Percentiles rank a stretch among this genome's conserved stretches.
These are phyloP conservation scores for Aphidius colemani DNA, from an alignment of 2,888 invertebrate genomes.

Conservation along the genomic window DNA sequence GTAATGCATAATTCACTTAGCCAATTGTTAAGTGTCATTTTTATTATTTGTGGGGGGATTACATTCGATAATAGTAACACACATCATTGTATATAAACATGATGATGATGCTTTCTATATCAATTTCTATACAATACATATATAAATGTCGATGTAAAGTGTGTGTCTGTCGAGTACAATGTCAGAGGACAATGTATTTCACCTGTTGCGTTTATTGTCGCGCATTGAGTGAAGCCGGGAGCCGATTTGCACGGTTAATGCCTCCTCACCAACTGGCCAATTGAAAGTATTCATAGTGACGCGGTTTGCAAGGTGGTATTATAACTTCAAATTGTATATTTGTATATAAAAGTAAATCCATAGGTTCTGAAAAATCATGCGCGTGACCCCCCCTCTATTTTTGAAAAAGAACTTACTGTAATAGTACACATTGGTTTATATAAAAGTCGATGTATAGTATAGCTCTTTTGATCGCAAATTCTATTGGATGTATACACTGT, in stretches of 20 bases:
- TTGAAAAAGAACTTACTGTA: slow-evolving; percentile 14
- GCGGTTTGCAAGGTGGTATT: slow-evolving; percentile 45
- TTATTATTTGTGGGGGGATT: no score
- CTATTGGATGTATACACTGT: slow-evolving; percentile 43
- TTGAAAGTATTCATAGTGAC: slow-evolving; percentile 44
- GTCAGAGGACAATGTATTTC: slow-evolving; percentile 35
- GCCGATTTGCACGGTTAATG: slow-evolving; percentile 58
- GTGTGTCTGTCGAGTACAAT: slow-evolving; percentile 19
- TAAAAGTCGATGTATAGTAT: slow-evolving; percentile 41
- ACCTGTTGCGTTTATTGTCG: slow-evolving; percentile 58
- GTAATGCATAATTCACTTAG: no score
- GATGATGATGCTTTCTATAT: slow-evolving; percentile 4
- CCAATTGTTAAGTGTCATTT: no score
- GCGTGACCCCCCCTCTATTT: slow-evolving; percentile 29
- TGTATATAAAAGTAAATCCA: slow-evolving; percentile 6
- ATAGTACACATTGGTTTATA: slow-evolving; percentile 3
- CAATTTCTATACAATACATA: slow-evolving; percentile 15
- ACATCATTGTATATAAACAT: no score
- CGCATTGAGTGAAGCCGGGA: slow-evolving; percentile 45
- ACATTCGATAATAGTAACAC: no score
- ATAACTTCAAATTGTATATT: slow-evolving; percentile 36
- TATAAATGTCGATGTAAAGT: slow-evolving; percentile 13
- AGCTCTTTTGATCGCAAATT: slow-evolving; percentile 57
- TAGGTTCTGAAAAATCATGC: slow-evolving; percentile 16
- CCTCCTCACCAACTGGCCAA: slow-evolving; percentile 48